Evolutionary conservation across 2,888 invertebrate species (phyloP).

Genomic region (Temnothorax ravouxi): DNA sequence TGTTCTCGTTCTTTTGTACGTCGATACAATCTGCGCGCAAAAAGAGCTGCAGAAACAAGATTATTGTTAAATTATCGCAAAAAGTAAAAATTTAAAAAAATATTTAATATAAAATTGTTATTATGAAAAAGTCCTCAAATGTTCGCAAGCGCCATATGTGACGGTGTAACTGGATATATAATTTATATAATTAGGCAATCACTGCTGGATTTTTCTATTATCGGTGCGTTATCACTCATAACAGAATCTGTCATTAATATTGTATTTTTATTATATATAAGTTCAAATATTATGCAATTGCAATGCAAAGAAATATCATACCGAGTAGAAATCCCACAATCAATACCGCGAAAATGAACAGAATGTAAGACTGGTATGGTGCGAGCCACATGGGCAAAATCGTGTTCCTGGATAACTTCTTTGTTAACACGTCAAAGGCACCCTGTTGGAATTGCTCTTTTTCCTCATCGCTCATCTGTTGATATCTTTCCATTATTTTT

Average conservation of each 20-base stretch:
- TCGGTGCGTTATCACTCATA: neutral
- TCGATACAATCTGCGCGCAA: conserved; percentile 94
- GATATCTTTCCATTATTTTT: conserved; percentile 71
- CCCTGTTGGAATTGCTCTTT: conserved; percentile 82
- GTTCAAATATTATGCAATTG: neutral
- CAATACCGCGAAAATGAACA: conserved; percentile 61
- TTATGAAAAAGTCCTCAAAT: neutral
- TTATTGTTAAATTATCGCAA: neutral
- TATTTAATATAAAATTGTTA: conserved; percentile 47
- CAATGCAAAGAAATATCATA: conserved; percentile 47
- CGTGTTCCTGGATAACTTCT: conserved; percentile 61
- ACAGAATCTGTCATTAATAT: neutral
- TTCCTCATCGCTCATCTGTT: conserved; percentile 82
- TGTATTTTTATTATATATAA: neutral
- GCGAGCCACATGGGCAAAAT: conserved; percentile 17
- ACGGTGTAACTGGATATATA: neutral
- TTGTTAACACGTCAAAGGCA: conserved; percentile 82
- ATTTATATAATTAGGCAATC: conserved; percentile 4
- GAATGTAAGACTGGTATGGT: conserved; percentile 27
- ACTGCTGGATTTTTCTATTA: neutral
- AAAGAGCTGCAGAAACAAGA: conserved; percentile 90
- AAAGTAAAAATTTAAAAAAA: neutral
- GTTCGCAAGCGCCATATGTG: neutral
- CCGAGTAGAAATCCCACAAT: conserved; percentile 63
- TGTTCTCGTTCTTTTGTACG: conserved; percentile 92